These are phyloP conservation scores for Fregetta grallaria DNA, from an alignment of 2,113 vertebrate species.

Conservation along the genomic window DNA sequence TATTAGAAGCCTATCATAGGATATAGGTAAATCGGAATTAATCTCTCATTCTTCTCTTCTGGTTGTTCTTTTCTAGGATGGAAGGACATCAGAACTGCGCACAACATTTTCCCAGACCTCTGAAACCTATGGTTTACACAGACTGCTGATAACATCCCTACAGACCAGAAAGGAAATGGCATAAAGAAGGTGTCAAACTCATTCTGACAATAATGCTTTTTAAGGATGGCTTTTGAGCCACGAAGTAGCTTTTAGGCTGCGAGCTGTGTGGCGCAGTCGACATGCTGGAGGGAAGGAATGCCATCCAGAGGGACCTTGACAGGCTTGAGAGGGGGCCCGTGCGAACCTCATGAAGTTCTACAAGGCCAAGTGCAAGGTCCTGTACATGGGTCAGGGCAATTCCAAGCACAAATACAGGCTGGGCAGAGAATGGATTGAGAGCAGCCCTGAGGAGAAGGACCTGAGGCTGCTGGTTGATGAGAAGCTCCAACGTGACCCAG, in stretches of 20 bases:
- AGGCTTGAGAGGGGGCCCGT: not conserved
- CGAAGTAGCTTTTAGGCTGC: not conserved
- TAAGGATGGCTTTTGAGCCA: not conserved
- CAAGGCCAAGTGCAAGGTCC: not conserved
- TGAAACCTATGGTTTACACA: not conserved
- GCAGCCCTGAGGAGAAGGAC: not conserved
- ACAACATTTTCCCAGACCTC: not conserved
- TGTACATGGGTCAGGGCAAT: not conserved
- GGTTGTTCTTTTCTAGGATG: not conserved
- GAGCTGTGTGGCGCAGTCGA: not conserved
- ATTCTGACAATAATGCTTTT: not conserved
- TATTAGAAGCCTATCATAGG: not conserved
- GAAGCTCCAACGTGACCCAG: not conserved
- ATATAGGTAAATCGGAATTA: not conserved
- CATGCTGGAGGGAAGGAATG: not conserved
- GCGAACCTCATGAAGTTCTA: not conserved
- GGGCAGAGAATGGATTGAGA: not conserved
- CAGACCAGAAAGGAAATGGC: not conserved
- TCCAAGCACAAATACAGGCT: not conserved
- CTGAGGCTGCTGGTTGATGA: not conserved
- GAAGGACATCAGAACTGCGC: not conserved
- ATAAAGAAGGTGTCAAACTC: not conserved
- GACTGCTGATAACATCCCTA: not conserved
- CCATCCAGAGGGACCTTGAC: not conserved
- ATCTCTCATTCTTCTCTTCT: not conserved